Base-by-base conservation (phyloP, 1,140 invertebrate genomes). In the Papilio helenus region DNA sequence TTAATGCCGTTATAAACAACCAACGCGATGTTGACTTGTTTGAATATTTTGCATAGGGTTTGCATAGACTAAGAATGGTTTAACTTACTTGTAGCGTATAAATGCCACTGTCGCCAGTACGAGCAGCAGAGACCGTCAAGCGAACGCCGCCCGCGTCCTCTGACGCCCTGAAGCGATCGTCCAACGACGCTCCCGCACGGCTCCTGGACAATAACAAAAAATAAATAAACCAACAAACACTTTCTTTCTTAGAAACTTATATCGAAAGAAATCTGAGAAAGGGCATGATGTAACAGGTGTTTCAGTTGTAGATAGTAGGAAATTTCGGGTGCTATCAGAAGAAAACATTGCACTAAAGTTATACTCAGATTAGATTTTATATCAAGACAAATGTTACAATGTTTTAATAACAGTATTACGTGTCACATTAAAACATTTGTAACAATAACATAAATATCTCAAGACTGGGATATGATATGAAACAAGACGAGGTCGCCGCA, bases 21-120 rank as follows among this genome's bases (percentile, higher is more conserved):
- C 5, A 9, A 23, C 7, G 9, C 23, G 18, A 58, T 58, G 58
- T 2, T 61, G 20, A 61, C 58, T 26, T 26, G 10, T 61, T 61
- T 61, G 3, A 58, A 58, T 58, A 23, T 61, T 26, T 61, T 26
- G 18, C n/a, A 61, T 26, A 23, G 9, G 0, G n/a, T n/a, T 8
- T 55, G 51, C n/a, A 65, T 65, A 26, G 12, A 61, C 7, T 2
- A 68, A 3, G 23, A 68, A 34, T 14, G 2, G 3, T 29, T 34
- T 12, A 68, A 68, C 61, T 46, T 51, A 93, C 92, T 87, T 92
- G 89, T 39, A 90, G 84, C 61, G 94, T 95, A 84, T 95, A 95
- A 3, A 92, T 85, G 39, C 91, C 93, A 79, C 86, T 92, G 80
- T 95, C 94, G 72, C 88, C 90, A 80, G 87, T 87, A 34, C 84